phyloP scores from a whole-genome alignment of 2,113 vertebrate species.

The Megaceryle torquata region DNA sequence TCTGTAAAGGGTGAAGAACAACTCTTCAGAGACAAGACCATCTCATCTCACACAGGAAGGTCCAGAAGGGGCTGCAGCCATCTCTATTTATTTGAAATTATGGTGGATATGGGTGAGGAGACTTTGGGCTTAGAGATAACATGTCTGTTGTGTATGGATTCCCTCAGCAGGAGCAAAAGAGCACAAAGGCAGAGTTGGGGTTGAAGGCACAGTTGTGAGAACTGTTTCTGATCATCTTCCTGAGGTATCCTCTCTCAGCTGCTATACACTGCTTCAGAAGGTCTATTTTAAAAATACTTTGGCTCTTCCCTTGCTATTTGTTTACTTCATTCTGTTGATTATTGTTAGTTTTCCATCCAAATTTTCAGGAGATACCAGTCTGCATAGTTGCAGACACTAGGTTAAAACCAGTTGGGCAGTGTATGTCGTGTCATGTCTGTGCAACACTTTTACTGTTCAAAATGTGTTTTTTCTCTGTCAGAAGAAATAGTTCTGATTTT shows the following conservation, averaged over 20 bases:
- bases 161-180: neutral
- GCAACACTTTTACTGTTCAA: neutral
- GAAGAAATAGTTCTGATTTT: neutral
- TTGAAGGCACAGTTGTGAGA: neutral
- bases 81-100: neutral
- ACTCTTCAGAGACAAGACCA: neutral
- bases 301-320: neutral
- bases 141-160: neutral
- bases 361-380: neutral
- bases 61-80: neutral
- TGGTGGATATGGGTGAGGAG: neutral
- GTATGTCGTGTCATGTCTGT: neutral
- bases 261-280: neutral
- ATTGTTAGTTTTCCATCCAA: neutral
- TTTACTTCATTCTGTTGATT: neutral
- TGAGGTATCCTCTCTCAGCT: neutral
- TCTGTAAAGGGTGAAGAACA: neutral
- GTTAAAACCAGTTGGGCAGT: neutral
- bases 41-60: neutral
- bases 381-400: neutral
- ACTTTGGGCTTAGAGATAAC: neutral
- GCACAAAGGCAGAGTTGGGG: neutral
- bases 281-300: neutral
- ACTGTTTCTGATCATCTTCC: neutral
- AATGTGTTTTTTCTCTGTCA: neutral